Conservation (phyloP, 2,888 invertebrate genomes). For the Ptychoptera albimana region DNA sequence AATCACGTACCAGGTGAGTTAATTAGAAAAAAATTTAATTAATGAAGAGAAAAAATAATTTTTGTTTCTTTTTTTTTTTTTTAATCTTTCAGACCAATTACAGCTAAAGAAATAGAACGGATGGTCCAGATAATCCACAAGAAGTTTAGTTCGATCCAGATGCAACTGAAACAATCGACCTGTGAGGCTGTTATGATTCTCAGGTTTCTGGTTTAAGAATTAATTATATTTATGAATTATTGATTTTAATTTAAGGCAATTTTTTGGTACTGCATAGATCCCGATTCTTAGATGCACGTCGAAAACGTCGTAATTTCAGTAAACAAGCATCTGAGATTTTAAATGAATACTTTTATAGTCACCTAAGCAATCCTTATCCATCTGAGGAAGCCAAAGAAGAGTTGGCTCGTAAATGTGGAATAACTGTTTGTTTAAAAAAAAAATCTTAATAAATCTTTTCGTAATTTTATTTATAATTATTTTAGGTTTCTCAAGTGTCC, state of each 20-base stretch:
- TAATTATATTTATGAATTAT: conserved; percentile 19
- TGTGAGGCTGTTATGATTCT: conserved; percentile 99
- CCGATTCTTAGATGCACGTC: conserved; percentile 59
- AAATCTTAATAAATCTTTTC: background rate
- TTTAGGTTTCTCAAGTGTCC: conserved; percentile 58
- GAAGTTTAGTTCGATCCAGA: conserved; percentile 94
- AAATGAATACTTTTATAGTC: conserved; percentile 99
- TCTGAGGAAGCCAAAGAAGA: conserved; percentile 99
- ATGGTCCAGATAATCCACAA: conserved; percentile 99
- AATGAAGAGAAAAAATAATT: too few relatives aligned
- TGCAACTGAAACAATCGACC: conserved; percentile 98
- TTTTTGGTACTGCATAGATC: conserved; percentile 20
- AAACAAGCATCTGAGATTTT: conserved; percentile 99
- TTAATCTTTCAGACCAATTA: conserved; percentile 57
- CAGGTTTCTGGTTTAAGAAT: conserved; percentile 45
- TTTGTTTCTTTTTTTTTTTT: background rate
- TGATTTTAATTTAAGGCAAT: background rate
- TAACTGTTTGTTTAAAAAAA: conserved; percentile 52
- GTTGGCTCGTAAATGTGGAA: conserved; percentile 95
- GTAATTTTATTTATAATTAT: conserved; percentile 1
- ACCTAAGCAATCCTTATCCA: conserved; percentile 98
- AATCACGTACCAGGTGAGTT: conserved; percentile 64
- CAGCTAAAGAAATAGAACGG: conserved; percentile 96
- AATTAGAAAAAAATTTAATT: background rate
- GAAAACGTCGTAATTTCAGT: conserved; percentile 96